These are phyloP conservation scores for Halcyon senegalensis DNA, from an alignment of 2,113 vertebrate genomes.

Conservation along the genomic window DNA sequence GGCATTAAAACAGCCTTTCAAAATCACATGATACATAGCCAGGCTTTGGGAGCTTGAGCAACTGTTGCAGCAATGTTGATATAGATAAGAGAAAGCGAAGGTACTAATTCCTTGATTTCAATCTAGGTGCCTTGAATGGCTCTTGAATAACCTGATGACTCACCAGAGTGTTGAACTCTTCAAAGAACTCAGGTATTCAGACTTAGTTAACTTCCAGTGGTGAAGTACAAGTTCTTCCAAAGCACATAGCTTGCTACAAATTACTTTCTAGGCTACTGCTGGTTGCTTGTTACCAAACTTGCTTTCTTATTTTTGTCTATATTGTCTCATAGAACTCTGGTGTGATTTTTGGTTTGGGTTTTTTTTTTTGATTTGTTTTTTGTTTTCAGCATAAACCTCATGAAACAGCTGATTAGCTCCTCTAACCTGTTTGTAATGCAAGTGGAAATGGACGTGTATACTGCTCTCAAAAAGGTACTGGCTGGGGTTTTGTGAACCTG, in stretches of 20 bases:
- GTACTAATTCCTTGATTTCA: slow-evolving; percentile 5
- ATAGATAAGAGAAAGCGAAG: background rate
- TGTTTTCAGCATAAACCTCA: slow-evolving; percentile 84
- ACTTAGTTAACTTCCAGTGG: background rate
- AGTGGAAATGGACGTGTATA: slow-evolving; percentile 99
- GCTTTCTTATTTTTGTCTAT: background rate
- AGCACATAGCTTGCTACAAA: background rate
- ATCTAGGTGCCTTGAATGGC: slow-evolving; percentile 95
- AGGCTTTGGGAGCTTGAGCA: background rate
- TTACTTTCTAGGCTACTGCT: background rate
- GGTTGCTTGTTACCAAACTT: background rate
- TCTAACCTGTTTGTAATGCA: slow-evolving; percentile 98
- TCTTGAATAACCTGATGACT: slow-evolving; percentile 97
- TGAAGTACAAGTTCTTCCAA: background rate
- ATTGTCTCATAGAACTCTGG: background rate
- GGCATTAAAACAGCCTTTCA: background rate
- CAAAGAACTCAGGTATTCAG: slow-evolving; percentile 91
- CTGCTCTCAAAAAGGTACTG: slow-evolving; percentile 93
- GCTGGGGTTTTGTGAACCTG: background rate
- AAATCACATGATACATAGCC: background rate
- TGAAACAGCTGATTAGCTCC: slow-evolving; percentile 93
- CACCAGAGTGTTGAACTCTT: slow-evolving; percentile 95
- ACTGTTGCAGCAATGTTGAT: background rate
- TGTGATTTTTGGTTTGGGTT: no score
- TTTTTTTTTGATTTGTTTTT: background rate